These are phyloP conservation scores for Tapirus indicus DNA, from an alignment of 2,797 vertebrate genomes.

Conservation along the genomic window DNA sequence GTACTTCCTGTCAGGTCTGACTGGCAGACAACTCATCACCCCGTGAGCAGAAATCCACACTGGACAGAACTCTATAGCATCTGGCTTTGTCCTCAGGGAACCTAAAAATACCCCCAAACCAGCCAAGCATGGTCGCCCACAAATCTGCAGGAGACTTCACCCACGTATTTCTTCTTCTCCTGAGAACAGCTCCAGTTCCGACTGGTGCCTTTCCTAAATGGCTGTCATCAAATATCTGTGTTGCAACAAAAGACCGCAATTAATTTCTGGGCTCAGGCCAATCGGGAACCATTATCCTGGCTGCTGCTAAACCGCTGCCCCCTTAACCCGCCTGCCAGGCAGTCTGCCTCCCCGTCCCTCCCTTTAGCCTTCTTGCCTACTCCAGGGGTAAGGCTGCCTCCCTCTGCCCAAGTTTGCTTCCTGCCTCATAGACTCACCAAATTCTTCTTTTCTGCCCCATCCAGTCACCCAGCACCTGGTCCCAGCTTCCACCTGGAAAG, in stretches of 20 bases:
- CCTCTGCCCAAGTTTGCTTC: background rate
- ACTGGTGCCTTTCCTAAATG: background rate
- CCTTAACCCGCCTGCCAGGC: background rate
- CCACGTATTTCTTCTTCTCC: background rate
- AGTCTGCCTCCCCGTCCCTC: background rate
- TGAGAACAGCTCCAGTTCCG: background rate
- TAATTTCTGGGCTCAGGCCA: background rate
- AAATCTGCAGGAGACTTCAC: background rate
- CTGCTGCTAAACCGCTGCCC: background rate
- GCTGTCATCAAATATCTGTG: background rate
- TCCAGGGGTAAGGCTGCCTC: background rate
- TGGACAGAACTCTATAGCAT: background rate
- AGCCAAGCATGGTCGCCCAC: background rate
- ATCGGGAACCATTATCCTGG: background rate
- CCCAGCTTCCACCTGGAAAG: background rate
- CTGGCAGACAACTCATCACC: background rate
- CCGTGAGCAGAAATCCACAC: background rate
- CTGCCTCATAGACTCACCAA: background rate
- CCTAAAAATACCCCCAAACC: background rate
- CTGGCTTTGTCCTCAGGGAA: background rate
- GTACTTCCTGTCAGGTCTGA: background rate
- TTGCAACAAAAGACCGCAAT: background rate
- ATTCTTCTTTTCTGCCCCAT: background rate
- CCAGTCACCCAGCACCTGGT: slow-evolving; percentile 65
- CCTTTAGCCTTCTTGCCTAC: background rate